Base-by-base conservation (phyloP, 2,113 vertebrate species). In the Nestor notabilis region DNA sequence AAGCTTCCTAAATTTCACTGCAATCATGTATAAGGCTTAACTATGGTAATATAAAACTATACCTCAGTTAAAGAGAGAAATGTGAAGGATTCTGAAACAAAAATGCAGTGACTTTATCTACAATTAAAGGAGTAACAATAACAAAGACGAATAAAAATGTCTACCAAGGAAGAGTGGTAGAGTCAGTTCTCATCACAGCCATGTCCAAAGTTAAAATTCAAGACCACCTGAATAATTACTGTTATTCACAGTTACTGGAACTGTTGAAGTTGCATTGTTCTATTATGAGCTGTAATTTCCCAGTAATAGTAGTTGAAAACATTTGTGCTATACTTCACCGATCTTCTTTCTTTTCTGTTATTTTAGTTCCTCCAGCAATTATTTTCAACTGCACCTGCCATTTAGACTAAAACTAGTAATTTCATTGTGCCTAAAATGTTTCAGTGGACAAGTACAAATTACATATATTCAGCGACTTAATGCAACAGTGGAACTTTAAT, bases 401-500 rank as follows among this genome's bases (percentile, higher is more conserved):
- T 97, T 97, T 93, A 93, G 84, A 97, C 70, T 95, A 96, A 97
- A 97, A 97, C 93, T 96, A 96, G 92, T 99, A 98, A 98, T 99
- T 98, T 98, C 96, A 98, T 98, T 99, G 98, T 98, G 94, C 96
- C 97, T 96, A 97, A 98, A 98, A 97, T 96, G 97, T 99, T 98
- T 97, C 98, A 97, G 35, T 96, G 97, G 98, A 99, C 99, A 99
- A 99, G 98, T 98, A 99, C 98, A 99, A 99, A 99, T 99, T 99
- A 98, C 93, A 95, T 98, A 96, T 98, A 98, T 98, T 98, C 97
- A 95, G 88, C 95, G 95, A 98, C 98, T 98, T 99, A 98, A 99
- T 98, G 98, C 98, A 98, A 99, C 98, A 97, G 97, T 99, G 98
- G 97, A 98, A 98, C 97, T 98, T 98, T 99, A 99, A 99, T 99